phyloP scores from a whole-genome alignment of 2,888 invertebrate species.

The Alloscopus bannaensis region DNA sequence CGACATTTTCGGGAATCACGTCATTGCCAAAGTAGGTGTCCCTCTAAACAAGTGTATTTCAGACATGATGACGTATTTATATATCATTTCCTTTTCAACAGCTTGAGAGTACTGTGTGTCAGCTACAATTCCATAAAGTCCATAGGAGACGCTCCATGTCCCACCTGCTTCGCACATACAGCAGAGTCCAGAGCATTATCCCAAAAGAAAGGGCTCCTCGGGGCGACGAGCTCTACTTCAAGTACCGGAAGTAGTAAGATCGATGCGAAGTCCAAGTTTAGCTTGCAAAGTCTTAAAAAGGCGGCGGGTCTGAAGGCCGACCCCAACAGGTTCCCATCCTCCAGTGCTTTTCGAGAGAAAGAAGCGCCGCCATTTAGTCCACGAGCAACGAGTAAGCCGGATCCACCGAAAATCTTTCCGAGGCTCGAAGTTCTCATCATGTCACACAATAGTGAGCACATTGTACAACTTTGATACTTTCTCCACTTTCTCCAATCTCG shows the following conservation, averaged over 20 bases:
- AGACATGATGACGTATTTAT: not conserved
- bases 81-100: conserved; percentile 8
- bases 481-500: too few species aligned
- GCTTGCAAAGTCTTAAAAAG: not conserved
- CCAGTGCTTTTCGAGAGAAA: conserved; percentile 22
- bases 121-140: conserved; percentile 62
- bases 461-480: not conserved
- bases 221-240: not conserved
- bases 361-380: conserved; percentile 33
- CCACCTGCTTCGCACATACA: conserved; percentile 59
- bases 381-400: conserved; percentile 44
- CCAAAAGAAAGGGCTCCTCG: conserved; percentile 37
- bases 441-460: conserved; percentile 69
- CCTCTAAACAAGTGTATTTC: not conserved
- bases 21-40: conserved; percentile 63
- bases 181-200: conserved; percentile 50
- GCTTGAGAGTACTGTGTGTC: conserved; percentile 61
- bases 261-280: conserved; percentile 8
- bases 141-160: conserved; percentile 58
- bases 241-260: conserved; percentile 10
- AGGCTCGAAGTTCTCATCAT: conserved; percentile 70
- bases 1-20: conserved; percentile 65
- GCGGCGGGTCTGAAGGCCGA: conserved; percentile 9
- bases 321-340: conserved; percentile 17
- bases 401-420: conserved; percentile 65